A percentile compares a stretch with the other conserved stretches of the same genome.
Evolutionary conservation across 1,140 invertebrate species (phyloP).

Genomic region (Dendroctonus ponderosae): DNA sequence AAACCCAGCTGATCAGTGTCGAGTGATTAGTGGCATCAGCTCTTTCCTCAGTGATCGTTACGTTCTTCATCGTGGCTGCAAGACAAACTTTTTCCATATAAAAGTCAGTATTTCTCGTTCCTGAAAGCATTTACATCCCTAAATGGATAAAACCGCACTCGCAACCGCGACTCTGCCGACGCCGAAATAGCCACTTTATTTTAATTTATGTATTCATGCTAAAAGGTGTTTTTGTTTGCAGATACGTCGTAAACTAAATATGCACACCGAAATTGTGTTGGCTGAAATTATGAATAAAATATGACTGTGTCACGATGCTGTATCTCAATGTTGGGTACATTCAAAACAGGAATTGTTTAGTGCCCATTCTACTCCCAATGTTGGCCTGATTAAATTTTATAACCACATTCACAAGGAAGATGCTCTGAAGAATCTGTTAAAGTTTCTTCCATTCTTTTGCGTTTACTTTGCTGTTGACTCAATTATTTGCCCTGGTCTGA

Average conservation of each 20-base stretch:
- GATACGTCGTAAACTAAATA: conserved; percentile 10
- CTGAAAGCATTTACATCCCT: conserved; percentile 28
- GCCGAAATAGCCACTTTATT: conserved; percentile 23
- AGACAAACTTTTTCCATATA: conserved; percentile 19
- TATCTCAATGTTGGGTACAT: too few species aligned
- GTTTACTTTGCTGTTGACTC: too few species aligned
- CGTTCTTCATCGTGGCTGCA: neutral
- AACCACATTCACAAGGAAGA: too few species aligned
- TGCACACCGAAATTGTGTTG: neutral
- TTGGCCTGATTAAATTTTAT: too few species aligned
- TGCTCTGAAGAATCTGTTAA: too few species aligned
- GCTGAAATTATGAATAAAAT: conserved; percentile 14
- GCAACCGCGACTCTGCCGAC: conserved; percentile 13
- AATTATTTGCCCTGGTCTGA: too few species aligned
- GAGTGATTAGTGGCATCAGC: too few species aligned
- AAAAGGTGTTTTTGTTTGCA: conserved; percentile 12
- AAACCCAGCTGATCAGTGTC: too few species aligned
- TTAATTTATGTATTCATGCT: conserved; percentile 22
- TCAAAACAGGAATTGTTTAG: too few species aligned
- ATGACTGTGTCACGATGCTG: neutral
- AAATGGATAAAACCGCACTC: conserved; percentile 26
- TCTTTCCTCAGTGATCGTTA: conserved; percentile 10
- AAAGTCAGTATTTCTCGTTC: conserved; percentile 28
- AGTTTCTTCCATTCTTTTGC: too few species aligned
- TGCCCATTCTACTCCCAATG: neutral